Conservation (phyloP, 2,797 vertebrate genomes). For the Cossypha caffra region DNA sequence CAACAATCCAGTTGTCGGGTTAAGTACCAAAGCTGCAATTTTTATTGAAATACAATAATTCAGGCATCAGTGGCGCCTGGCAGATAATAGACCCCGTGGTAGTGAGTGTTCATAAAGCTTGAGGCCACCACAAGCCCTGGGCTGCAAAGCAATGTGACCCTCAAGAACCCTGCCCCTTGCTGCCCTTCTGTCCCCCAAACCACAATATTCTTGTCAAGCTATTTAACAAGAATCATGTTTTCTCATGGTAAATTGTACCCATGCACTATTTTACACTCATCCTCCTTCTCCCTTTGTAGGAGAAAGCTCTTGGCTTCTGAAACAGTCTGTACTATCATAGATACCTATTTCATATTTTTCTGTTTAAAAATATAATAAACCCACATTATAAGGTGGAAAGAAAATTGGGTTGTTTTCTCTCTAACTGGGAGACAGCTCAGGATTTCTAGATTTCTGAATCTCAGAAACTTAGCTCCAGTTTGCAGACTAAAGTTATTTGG, state of each 20-base stretch:
- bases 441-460: background rate
- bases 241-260: background rate
- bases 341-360: background rate
- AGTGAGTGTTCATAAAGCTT: constrained; percentile 31
- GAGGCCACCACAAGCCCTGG: constrained; percentile 16
- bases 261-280: background rate
- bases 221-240: constrained; percentile 50
- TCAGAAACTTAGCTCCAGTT: background rate
- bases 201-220: constrained; percentile 52
- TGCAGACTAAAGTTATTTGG: background rate
- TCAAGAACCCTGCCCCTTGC: constrained; percentile 12
- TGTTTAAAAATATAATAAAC: background rate
- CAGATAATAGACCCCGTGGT: background rate
- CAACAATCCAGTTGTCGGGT: background rate
- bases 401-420: background rate
- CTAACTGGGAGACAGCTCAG: background rate
- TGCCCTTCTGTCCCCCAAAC: constrained; percentile 30
- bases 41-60: constrained; percentile 64
- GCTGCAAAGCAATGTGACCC: constrained; percentile 15
- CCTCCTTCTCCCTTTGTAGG: background rate
- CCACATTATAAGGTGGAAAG: background rate
- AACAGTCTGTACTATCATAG: background rate
- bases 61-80: background rate
- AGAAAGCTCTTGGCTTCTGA: background rate
- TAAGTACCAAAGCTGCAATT: constrained; percentile 41